Evolutionary conservation across 2,888 invertebrate genomes (phyloP).

Genomic region (Hybos culiciformis): DNA sequence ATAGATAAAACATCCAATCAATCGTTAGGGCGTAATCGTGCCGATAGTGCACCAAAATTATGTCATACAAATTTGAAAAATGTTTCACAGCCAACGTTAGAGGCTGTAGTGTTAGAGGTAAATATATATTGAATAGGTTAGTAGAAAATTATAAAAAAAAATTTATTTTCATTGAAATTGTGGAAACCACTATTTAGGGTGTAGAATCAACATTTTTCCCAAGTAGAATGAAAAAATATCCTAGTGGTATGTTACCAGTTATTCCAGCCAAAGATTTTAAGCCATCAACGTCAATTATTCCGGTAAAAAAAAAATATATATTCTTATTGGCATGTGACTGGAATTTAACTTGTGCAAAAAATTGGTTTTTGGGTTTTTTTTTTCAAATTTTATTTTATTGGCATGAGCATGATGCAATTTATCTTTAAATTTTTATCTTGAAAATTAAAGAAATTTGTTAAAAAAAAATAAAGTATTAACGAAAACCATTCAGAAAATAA

Average conservation of each 20-base stretch:
- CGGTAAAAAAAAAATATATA: constrained; percentile 21
- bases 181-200: constrained; percentile 26
- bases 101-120: constrained; percentile 44
- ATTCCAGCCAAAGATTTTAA: constrained; percentile 32
- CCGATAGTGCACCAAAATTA: constrained; percentile 49
- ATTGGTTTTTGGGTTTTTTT: neutral
- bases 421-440: no score
- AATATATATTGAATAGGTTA: constrained; percentile 15
- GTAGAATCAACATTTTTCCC: constrained; percentile 36
- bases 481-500: no score
- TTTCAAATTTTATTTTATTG: neutral
- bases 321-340: constrained; percentile 1
- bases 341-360: neutral
- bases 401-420: no score
- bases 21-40: constrained; percentile 40
- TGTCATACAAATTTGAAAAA: constrained; percentile 42
- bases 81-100: constrained; percentile 43
- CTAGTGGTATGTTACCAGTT: constrained; percentile 34
- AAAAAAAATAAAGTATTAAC: no score
- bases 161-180: constrained; percentile 2
- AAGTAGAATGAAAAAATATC: constrained; percentile 36
- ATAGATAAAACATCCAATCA: constrained; percentile 45
- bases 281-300: constrained; percentile 31
- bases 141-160: constrained; percentile 2
- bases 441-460: no score